Evolutionary conservation across 2,888 invertebrate genomes (phyloP), one percentile per base, ranked within the genome.

Genomic region (Spilosoma lubricipeda): DNA sequence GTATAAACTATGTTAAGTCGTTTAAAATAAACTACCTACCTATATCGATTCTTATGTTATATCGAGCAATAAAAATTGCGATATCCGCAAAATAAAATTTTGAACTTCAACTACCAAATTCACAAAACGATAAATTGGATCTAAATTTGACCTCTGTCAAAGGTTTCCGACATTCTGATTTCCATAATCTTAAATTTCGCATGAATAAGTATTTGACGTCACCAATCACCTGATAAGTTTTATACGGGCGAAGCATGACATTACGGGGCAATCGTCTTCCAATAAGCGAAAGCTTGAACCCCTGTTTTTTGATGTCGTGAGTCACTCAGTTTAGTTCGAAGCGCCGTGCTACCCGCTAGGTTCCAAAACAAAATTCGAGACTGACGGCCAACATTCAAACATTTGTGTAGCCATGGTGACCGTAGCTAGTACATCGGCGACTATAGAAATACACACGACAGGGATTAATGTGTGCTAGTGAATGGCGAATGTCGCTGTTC

Each of bases 391-490:
- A 83, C 80, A 82, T 86, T 84, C 82, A 88, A 89, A 88, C 85
- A 88, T 80, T 88, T 83, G 82, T 86, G 93, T 93, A 91, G 87
- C 90, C 92, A 95, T 95, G 95, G 94, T 89, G 89, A 94, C 89
- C 85, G 79, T 78, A 86, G 85, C 83, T 83, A 82, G 87, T 80
- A 86, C 83, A 81, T 84, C 85, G 79, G 82, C 79, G 81, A 84
- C 78, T 77, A 84, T 77, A 81, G 74, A 85, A 85, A 89, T 85
- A 87, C 87, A 82, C 83, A 87, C 87, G 85, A 89, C 86, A 88
- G 87, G 87, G 83, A 83, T 85, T 80, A 81, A 81, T 82, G 73
- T 80, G 86, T 87, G 85, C 84, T 87, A 89, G 87, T 81, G 83
- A 86, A 82, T 81, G 81, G 76, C 87, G 77, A 84, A 88, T 86